These are phyloP conservation scores for Meloidogyne hapla DNA, from an alignment of 1,140 invertebrate species.

Conservation along the genomic window DNA sequence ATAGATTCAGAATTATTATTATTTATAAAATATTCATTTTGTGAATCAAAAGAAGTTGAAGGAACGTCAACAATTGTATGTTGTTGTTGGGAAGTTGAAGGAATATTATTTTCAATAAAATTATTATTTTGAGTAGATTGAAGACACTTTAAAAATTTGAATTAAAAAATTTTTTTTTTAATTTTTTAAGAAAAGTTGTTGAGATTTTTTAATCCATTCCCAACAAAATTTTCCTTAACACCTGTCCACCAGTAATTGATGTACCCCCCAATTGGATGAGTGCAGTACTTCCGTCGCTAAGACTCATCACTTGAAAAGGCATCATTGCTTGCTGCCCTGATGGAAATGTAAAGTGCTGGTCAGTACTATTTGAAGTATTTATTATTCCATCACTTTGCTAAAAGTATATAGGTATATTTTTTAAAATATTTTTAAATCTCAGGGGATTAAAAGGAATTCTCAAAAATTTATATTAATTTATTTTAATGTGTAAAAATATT, in stretches of 20 bases:
- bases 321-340: neutral
- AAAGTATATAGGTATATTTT: too few relatives aligned
- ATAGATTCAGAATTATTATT: constrained; percentile 15
- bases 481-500: too few relatives aligned
- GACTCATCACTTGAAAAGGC: constrained; percentile 36
- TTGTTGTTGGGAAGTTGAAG: neutral
- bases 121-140: constrained; percentile 10
- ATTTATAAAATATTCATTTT: constrained; percentile 3
- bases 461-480: too few relatives aligned
- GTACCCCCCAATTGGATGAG: constrained; percentile 17
- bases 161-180: constrained; percentile 13
- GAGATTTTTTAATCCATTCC: too few relatives aligned
- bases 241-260: constrained; percentile 1
- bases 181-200: too few relatives aligned
- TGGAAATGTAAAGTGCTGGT: constrained; percentile 1
- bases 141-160: neutral
- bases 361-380: constrained; percentile 2
- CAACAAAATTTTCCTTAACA: too few relatives aligned
- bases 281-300: constrained; percentile 29
- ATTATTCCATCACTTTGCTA: constrained; percentile 4
- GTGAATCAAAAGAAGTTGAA: neutral
- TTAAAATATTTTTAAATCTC: neutral
- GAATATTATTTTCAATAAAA: neutral
- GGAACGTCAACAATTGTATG: neutral
- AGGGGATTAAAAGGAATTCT: too few relatives aligned